Evolutionary conservation across 2,113 vertebrate species (phyloP).

Genomic region (Odontesthes bonariensis): DNA sequence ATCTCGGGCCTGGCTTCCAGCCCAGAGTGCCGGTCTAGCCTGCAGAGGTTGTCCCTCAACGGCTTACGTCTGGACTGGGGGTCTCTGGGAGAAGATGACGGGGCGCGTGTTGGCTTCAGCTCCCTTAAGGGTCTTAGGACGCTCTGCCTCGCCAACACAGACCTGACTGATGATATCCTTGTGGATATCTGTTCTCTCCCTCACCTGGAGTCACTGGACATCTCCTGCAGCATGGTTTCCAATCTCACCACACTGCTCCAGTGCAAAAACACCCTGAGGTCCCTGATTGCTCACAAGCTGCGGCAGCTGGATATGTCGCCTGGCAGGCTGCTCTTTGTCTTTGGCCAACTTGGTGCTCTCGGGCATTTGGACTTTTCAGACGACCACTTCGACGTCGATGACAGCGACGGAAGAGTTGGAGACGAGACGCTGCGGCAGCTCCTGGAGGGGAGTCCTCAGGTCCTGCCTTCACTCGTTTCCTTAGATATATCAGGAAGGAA

Average conservation of each 20-base stretch:
- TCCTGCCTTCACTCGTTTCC: constrained; percentile 90
- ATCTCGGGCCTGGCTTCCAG: constrained; percentile 89
- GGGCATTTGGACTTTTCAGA: constrained; percentile 96
- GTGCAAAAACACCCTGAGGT: constrained; percentile 88
- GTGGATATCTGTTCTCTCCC: constrained; percentile 91
- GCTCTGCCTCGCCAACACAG: constrained; percentile 89
- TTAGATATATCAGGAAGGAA: constrained; percentile 94
- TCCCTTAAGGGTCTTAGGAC: constrained; percentile 87
- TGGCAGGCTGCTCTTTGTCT: constrained; percentile 87
- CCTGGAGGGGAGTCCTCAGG: constrained; percentile 85
- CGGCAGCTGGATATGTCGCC: constrained; percentile 92
- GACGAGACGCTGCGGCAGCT: constrained; percentile 88
- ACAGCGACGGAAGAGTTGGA: constrained; percentile 49
- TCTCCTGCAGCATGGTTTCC: constrained; percentile 91
- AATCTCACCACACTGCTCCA: constrained; percentile 88
- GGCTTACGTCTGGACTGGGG: constrained; percentile 89
- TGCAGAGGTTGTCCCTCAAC: constrained; percentile 82
- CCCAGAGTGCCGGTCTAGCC: constrained; percentile 81
- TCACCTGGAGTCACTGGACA: constrained; percentile 91
- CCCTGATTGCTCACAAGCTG: constrained; percentile 89
- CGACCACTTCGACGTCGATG: constrained; percentile 85
- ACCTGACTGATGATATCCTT: constrained; percentile 89
- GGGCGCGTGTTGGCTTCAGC: constrained; percentile 85
- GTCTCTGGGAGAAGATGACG: constrained; percentile 77
- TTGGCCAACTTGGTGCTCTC: constrained; percentile 87